Conservation (phyloP, 2,113 vertebrate genomes). For the Takifugu bimaculatus region DNA sequence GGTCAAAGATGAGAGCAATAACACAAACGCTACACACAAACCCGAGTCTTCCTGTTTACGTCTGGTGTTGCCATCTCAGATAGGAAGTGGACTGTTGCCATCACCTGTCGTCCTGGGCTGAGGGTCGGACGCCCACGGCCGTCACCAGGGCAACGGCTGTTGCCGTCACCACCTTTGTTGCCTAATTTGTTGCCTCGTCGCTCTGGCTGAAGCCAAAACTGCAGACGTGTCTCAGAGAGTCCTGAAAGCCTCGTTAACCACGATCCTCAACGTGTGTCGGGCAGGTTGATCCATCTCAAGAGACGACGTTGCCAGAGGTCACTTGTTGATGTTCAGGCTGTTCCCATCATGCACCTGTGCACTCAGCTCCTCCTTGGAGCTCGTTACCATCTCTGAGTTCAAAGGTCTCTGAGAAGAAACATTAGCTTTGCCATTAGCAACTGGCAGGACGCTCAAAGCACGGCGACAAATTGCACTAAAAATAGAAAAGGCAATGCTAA, state of each 20-base stretch:
- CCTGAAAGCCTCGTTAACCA: too few relatives aligned
- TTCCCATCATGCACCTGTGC: too few relatives aligned
- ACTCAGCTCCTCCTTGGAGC: too few relatives aligned
- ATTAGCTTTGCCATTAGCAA: background rate
- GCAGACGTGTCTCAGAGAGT: too few relatives aligned
- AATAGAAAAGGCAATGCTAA: slow-evolving; percentile 48
- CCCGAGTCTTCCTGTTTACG: slow-evolving; percentile 68
- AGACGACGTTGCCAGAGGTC: too few relatives aligned
- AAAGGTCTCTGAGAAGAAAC: too few relatives aligned
- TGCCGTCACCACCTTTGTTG: background rate
- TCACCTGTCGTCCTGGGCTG: too few relatives aligned
- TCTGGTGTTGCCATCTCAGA: background rate
- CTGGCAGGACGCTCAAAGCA: slow-evolving; percentile 42
- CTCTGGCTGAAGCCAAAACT: slow-evolving; percentile 17
- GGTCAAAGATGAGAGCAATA: slow-evolving; percentile 50
- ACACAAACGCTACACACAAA: slow-evolving; percentile 44
- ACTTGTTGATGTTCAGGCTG: too few relatives aligned
- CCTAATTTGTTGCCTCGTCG: slow-evolving; percentile 14
- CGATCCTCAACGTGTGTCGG: too few relatives aligned
- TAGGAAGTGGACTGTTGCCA: background rate
- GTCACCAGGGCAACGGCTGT: background rate
- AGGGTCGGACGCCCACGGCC: too few relatives aligned
- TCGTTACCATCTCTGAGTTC: too few relatives aligned
- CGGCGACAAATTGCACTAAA: slow-evolving; percentile 67
- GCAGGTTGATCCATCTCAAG: too few relatives aligned